Base-by-base conservation (phyloP, 2,888 invertebrate species). In the Octodonta nipae region DNA sequence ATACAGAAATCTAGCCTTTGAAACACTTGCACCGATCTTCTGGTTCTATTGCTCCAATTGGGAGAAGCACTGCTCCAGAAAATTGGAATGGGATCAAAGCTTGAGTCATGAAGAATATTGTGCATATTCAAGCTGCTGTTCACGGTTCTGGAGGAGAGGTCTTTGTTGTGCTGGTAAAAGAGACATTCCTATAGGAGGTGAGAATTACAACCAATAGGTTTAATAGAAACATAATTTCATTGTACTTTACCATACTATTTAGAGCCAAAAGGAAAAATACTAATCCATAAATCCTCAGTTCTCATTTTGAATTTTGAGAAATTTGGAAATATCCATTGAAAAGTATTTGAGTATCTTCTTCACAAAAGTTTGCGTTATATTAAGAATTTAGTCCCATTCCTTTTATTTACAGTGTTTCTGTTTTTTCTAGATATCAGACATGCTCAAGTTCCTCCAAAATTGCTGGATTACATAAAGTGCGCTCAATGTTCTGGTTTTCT, bases 21-120 rank as follows among this genome's bases (percentile, higher is more conserved):
- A 60, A 44, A 51, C 51, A 1, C 30, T 60, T 11, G 60, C 60
- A 5, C 47, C 50, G 5, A 49, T 51, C 29, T 61, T 58, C 39
- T 27, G 45, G 13, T 61, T 55, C 40, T 60, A 60, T 1, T 61
- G 61, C 38, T 43, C 39, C 36, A 46, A 55, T 42, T 57, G 54
- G 51, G 40, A 42, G 8, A 49, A 51, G 26, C 49, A 57, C 30
- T 61, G 60, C 36, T 45, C 50, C 0, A 48, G 44, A 28, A 33
- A 40, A 6, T 40, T 58, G 7, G 36, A 44, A 3, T 58, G 58
- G 52, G 51, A 58, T 30, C 55, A 54, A 14, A 44, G 52, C 26
- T 30, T 44, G 3, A 36, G 47, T 5, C 61, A 62, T 38, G 60
- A 61, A 41, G 30, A 43, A 0, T 43, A 51, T 20, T 61, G 62